Base-by-base conservation (phyloP, 2,797 vertebrate species). In the Pitangus sulphuratus region DNA sequence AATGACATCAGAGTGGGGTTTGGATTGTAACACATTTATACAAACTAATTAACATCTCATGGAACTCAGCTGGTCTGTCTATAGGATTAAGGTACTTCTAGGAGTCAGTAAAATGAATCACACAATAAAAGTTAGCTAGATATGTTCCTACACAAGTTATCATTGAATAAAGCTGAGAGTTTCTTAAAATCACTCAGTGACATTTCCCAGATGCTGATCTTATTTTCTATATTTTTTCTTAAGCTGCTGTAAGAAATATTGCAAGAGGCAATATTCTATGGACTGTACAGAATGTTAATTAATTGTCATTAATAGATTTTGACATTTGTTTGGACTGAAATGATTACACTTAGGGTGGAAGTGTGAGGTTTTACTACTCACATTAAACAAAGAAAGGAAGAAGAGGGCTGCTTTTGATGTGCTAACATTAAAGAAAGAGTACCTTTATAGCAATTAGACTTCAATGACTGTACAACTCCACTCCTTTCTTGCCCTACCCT, bases 291-390 rank as follows among this genome's bases (percentile, higher is more conserved):
- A 91, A 88, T 86, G 45, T 20, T 91, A 88, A 95, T 81, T 88
- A 91, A 79, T 56, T 78, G 33, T 57, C 70, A 88, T 88, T 89
- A 87, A 90, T 57, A 74, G 24, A 65, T 84, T 92, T 92, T 90
- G 89, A 58, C 42, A 72, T 93, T 61, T 72, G 30, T 31, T 74
- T 71, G 44, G 54, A 26, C 31, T 84, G 54, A 78, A 93, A 53
- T 42, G 66, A 19, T 84, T 86, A n/a, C 30, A 45, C 42, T 65
- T 66, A 40, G 8, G 25, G 45, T 76, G 51, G 58, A 91, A 72
- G 3, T 48, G 14, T 71, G 35, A 8, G 48, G 33, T 77, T 80
- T 91, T 90, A 71, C 40, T 53, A 30, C 35, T 57, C 72, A 42
- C 50, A 57, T 71, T 90, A 81, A 84, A 78, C 16, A 83, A 79